These are phyloP conservation scores for Siderastrea siderea DNA, from an alignment of 92 coral and sea anemone genomes.

Conservation along the genomic window DNA sequence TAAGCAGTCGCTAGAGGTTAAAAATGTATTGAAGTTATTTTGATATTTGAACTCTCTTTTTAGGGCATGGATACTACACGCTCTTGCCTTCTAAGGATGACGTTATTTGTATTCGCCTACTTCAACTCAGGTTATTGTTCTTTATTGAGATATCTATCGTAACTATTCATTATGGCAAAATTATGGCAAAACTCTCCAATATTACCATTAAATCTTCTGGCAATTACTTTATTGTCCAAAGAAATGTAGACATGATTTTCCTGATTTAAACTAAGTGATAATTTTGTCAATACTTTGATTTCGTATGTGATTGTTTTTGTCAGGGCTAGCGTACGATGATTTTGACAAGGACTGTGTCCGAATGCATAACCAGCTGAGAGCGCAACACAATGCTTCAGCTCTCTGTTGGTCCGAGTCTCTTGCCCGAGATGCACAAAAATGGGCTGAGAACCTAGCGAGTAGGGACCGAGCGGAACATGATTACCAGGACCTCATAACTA, in stretches of 20 bases:
- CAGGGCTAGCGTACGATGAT: conserved; percentile 53
- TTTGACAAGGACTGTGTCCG: conserved; percentile 63
- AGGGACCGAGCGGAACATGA: conserved; percentile 57
- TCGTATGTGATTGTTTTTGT: neutral
- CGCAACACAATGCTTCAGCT: conserved; percentile 51
- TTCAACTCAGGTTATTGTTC: neutral
- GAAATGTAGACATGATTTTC: neutral
- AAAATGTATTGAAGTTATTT: neutral
- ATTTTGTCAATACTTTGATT: neutral
- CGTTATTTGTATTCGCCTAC: neutral
- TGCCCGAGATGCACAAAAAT: conserved; percentile 60
- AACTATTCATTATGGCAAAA: too few species aligned
- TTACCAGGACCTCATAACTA: conserved; percentile 53
- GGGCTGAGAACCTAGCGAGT: conserved; percentile 67
- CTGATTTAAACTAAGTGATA: too few species aligned
- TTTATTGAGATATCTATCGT: too few species aligned
- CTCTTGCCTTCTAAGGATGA: neutral
- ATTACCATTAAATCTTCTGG: too few species aligned
- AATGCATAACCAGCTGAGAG: conserved; percentile 57
- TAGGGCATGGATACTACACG: neutral
- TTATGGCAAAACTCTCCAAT: too few species aligned
- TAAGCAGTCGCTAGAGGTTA: neutral
- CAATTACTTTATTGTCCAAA: neutral
- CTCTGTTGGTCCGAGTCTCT: conserved; percentile 58
- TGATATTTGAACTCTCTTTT: neutral